phyloP scores from a whole-genome alignment of 2,888 invertebrate species.

The Laothoe populi region DNA sequence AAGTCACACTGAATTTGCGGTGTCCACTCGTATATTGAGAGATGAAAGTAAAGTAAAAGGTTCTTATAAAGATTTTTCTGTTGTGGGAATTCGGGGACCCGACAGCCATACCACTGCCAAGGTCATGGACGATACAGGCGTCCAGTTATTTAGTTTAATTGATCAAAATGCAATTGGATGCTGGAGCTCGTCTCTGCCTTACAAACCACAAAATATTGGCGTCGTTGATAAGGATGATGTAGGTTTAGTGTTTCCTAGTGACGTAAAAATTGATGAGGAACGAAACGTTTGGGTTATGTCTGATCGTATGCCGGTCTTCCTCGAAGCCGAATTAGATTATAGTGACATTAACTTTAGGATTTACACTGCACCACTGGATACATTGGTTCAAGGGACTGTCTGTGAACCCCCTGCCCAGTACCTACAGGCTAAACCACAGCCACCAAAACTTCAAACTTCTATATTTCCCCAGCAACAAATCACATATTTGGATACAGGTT shows the following conservation, averaged over 20 bases:
- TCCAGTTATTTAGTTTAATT: conserved; percentile 91
- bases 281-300: conserved; percentile 92
- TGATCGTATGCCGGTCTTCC: conserved; percentile 92
- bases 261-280: conserved; percentile 90
- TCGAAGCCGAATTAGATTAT: conserved; percentile 88
- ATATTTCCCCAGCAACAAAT: conserved; percentile 37
- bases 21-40: conserved; percentile 89
- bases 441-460: conserved; percentile 32
- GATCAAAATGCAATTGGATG: conserved; percentile 93
- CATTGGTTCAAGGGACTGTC: conserved; percentile 88
- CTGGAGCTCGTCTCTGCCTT: conserved; percentile 89
- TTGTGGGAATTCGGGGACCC: conserved; percentile 87
- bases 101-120: conserved; percentile 89
- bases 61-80: conserved; percentile 89
- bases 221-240: conserved; percentile 90
- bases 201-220: conserved; percentile 87
- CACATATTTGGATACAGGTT: conserved; percentile 37
- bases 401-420: conserved; percentile 81
- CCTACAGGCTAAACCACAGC: conserved; percentile 30
- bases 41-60: conserved; percentile 87
- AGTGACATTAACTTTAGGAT: conserved; percentile 92
- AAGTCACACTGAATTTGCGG: conserved; percentile 91
- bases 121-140: conserved; percentile 89
- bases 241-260: conserved; percentile 91
- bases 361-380: conserved; percentile 87